These are phyloP conservation scores for Drosophila quadrilineata DNA, from an alignment of 1,140 invertebrate species.

Conservation along the genomic window DNA sequence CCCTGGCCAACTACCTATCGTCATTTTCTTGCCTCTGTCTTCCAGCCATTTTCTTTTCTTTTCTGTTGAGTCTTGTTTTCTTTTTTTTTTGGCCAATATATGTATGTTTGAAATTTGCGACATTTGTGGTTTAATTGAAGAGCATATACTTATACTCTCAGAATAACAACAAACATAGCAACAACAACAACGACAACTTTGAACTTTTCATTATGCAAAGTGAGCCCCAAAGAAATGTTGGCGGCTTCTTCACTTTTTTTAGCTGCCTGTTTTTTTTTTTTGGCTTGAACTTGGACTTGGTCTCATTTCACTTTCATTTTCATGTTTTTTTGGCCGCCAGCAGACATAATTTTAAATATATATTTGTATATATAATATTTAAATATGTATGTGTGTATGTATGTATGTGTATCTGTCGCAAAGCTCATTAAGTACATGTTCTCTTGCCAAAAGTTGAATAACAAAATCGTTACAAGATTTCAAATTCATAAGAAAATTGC, in stretches of 20 bases:
- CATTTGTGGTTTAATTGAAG: conserved; percentile 61
- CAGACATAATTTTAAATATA: conserved; percentile 2
- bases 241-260: neutral
- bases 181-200: conserved; percentile 25
- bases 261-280: too few species aligned
- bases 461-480: neutral
- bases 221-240: conserved; percentile 50
- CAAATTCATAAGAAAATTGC: too few species aligned
- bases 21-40: too few species aligned
- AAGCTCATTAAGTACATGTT: conserved; percentile 11
- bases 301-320: too few species aligned
- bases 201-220: conserved; percentile 69
- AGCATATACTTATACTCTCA: conserved; percentile 47
- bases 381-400: conserved; percentile 26
- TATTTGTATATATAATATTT: conserved; percentile 16
- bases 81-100: conserved; percentile 3
- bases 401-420: neutral
- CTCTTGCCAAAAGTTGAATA: neutral
- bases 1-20: too few species aligned
- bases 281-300: neutral
- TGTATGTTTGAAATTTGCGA: conserved; percentile 47
- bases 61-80: neutral
- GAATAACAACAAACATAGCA: conserved; percentile 15
- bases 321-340: neutral
- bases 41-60: neutral